Conservation (phyloP, 2,888 invertebrate species). For the Tenthredo livida region DNA sequence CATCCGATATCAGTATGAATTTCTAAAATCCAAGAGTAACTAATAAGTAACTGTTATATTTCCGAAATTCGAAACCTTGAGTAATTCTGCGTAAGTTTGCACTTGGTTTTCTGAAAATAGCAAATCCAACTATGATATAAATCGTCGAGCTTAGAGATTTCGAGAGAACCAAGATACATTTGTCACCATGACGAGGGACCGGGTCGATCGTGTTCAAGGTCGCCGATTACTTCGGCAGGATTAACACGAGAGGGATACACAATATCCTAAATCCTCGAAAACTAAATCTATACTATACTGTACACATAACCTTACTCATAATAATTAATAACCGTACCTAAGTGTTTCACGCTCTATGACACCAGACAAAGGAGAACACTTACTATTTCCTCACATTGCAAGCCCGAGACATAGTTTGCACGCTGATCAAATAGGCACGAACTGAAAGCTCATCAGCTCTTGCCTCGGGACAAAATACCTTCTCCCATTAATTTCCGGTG, state of each 20-base stretch:
- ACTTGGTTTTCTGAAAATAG: background rate
- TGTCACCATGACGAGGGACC: constrained; percentile 39
- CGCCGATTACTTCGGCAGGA: constrained; percentile 32
- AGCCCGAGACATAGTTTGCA: background rate
- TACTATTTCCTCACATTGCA: background rate
- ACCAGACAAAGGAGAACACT: background rate
- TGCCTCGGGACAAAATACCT: background rate
- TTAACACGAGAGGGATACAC: constrained; percentile 22
- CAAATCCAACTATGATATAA: background rate
- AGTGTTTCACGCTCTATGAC: background rate
- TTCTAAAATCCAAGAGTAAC: too few relatives aligned
- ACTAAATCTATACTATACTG: background rate
- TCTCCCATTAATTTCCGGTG: background rate
- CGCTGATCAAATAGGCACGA: background rate
- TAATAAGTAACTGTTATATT: too few relatives aligned
- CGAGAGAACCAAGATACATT: constrained; percentile 13
- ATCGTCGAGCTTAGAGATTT: constrained; percentile 36
- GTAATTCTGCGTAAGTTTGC: background rate
- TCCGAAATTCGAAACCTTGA: background rate
- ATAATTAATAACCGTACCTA: constrained; percentile 24
- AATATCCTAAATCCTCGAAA: background rate
- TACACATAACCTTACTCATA: background rate
- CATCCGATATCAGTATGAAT: too few relatives aligned
- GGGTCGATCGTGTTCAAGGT: constrained; percentile 46
- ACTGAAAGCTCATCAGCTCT: background rate